Evolutionary conservation across 2,888 invertebrate genomes (phyloP).

Genomic region (Hipparchia semele): DNA sequence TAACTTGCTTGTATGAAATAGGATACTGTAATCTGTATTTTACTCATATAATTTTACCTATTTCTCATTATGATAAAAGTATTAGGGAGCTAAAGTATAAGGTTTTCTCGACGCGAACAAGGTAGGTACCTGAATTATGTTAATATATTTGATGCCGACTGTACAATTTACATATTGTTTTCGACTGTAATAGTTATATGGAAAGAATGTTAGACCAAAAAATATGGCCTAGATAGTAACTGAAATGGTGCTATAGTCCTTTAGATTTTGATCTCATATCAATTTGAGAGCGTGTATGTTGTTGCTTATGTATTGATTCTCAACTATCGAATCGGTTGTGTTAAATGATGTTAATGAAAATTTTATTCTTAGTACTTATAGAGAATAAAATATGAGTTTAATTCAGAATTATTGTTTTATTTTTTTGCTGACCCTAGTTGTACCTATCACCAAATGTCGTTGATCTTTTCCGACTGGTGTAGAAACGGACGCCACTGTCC

Average conservation of each 20-base stretch:
- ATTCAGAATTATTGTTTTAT: conserved; percentile 21
- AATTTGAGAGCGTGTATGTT: conserved; percentile 45
- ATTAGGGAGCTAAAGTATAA: too few relatives aligned
- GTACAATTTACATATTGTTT: conserved; percentile 21
- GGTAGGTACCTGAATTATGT: not conserved
- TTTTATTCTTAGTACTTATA: conserved; percentile 78
- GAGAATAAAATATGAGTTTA: conserved; percentile 67
- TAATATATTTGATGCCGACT: not conserved
- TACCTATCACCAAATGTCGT: not conserved
- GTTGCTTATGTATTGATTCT: conserved; percentile 57
- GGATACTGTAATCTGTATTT: too few relatives aligned
- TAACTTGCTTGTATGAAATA: too few relatives aligned
- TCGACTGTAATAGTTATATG: conserved; percentile 29
- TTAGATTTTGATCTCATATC: conserved; percentile 80
- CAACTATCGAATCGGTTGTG: conserved; percentile 73
- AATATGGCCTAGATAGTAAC: conserved; percentile 78
- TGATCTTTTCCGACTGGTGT: not conserved
- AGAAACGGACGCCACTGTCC: too few relatives aligned
- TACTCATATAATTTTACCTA: too few relatives aligned
- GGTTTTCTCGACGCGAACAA: too few relatives aligned
- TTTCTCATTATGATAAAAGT: too few relatives aligned
- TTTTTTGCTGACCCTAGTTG: not conserved
- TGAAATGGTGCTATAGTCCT: conserved; percentile 80
- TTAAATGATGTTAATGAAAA: conserved; percentile 70
- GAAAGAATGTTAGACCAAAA: conserved; percentile 69